These are phyloP conservation scores for Drosophila truncata DNA, from an alignment of 1,140 invertebrate species.

Conservation along the genomic window DNA sequence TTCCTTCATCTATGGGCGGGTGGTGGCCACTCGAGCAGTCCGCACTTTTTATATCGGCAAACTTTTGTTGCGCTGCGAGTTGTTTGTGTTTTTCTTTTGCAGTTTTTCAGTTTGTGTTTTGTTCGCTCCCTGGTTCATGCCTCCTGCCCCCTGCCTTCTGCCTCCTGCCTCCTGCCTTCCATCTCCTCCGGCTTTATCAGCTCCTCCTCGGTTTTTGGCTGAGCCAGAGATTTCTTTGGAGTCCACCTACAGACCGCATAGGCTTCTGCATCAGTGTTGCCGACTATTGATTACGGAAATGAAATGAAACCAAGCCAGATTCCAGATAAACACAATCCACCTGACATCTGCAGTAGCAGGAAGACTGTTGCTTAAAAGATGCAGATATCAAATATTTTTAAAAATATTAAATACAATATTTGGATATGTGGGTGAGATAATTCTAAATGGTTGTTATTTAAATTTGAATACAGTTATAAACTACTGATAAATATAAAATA, in stretches of 20 bases:
- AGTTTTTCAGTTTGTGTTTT: slow-evolving; percentile 80
- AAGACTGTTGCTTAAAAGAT: too few relatives aligned
- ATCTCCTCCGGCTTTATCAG: not conserved
- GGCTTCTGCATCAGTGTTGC: slow-evolving; percentile 30
- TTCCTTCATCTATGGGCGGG: slow-evolving; percentile 54
- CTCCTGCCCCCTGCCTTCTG: not conserved
- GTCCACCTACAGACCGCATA: slow-evolving; percentile 43
- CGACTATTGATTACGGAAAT: slow-evolving; percentile 31
- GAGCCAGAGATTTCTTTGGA: slow-evolving; percentile 71
- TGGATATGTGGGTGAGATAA: not conserved
- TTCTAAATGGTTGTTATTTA: not conserved
- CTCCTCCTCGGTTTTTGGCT: slow-evolving; percentile 46
- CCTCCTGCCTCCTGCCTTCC: not conserved
- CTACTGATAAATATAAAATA: too few relatives aligned
- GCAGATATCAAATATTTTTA: not conserved
- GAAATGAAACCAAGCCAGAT: slow-evolving; percentile 30
- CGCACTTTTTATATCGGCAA: slow-evolving; percentile 80
- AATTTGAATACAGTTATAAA: not conserved
- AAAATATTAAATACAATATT: not conserved
- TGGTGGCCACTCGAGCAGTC: slow-evolving; percentile 75
- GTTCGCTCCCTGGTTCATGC: slow-evolving; percentile 18
- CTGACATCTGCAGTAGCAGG: slow-evolving; percentile 7
- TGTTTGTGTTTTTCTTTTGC: slow-evolving; percentile 84
- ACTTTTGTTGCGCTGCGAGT: slow-evolving; percentile 81
- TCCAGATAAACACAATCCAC: slow-evolving; percentile 14